Evolutionary conservation across 2,888 invertebrate genomes (phyloP), one percentile per base, ranked within the genome.

Genomic region (Acrobasis consociella): DNA sequence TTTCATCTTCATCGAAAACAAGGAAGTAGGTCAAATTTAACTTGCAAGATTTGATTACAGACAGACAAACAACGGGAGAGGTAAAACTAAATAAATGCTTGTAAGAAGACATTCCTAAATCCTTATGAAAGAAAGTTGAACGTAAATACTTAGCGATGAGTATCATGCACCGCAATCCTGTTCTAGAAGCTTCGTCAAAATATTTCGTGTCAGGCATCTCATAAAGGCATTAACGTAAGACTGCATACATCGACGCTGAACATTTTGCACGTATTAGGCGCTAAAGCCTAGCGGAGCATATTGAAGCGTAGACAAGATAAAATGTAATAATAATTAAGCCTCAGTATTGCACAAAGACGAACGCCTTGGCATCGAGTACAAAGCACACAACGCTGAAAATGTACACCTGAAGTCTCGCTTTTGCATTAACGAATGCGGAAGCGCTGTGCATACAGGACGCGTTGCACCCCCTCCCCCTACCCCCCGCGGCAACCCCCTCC

Each of bases 371-470:
- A 83, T 85, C 80, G 78, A 87, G 86, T 89, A 86, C 86, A 88
- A 88, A 89, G 89, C 86, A 89, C 85, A 91, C 87, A 85, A 86
- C 89, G 83, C 89, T 91, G 91, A 92, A 91, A 91, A 89, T 90
- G 87, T 90, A 91, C 90, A 91, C 91, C 91, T 91, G 91, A 89
- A 91, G 90, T 87, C 89, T 82, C 87, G 91, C 91, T 90, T 91
- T 91, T 91, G 91, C 91, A 90, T 91, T 91, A 91, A 92, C 92
- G 90, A 91, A 91, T 91, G 91, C 91, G 92, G 91, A 91, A 91
- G 90, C 86, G 87, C 86, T 91, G 86, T 91, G 91, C 91, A 91
- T 88, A 91, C 90, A 91, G 87, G 89, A 88, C 89, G 86, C 84
- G 85, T 76, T 85, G 85, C 86, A 83, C 82, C 83, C 83, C 77